A percentile compares a stretch with the other conserved stretches of the same genome.
Conservation (phyloP, 2,888 invertebrate species). For the Masnerella sp. region DNA sequence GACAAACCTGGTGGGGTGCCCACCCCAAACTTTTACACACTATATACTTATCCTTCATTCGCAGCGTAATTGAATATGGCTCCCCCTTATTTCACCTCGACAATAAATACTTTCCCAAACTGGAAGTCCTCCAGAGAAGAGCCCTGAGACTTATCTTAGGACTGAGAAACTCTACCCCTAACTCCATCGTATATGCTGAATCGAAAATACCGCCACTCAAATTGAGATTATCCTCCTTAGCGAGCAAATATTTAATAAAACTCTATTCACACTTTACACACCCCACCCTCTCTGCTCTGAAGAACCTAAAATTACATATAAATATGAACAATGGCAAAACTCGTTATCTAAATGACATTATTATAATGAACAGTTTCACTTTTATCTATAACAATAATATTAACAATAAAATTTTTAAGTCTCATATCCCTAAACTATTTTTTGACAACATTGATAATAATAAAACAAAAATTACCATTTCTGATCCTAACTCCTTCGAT, state of each 20-base stretch:
- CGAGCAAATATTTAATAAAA: background rate
- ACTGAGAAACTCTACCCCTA: background rate
- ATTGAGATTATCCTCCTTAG: background rate
- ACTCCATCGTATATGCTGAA: background rate
- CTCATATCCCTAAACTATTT: background rate
- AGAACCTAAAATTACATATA: no score
- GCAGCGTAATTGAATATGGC: slow-evolving; percentile 4
- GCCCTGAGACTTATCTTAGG: background rate
- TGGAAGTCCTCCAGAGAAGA: background rate
- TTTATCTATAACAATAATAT: background rate
- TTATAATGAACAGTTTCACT: background rate
- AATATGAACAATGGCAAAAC: no score
- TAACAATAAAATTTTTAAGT: background rate
- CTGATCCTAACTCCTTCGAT: background rate
- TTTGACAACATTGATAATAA: background rate
- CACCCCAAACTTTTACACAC: background rate
- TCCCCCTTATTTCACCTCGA: background rate
- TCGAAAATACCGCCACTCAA: background rate
- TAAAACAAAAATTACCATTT: background rate
- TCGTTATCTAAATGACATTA: no score
- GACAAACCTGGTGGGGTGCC: slow-evolving; percentile 11
- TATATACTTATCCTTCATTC: background rate
- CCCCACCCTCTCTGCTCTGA: background rate
- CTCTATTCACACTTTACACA: background rate
- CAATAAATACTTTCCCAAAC: background rate